Percentiles rank a stretch among this genome's conserved stretches.
Conservation (phyloP, 2,797 vertebrate genomes). For the Enteromius fasciolatus region DNA sequence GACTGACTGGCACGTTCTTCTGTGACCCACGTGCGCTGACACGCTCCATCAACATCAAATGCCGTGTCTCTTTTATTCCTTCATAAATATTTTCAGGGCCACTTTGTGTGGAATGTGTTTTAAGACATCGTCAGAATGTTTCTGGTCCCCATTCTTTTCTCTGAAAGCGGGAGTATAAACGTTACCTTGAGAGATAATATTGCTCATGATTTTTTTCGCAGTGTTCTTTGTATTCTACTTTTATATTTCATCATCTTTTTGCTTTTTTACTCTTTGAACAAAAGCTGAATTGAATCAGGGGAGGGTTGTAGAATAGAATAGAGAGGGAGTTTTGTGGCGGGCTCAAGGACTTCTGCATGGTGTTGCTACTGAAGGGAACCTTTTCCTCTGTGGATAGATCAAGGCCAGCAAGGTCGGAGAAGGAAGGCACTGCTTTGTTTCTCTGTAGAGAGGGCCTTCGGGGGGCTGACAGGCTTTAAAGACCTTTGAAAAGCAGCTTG, state of each 20-base stretch:
- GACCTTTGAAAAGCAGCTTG: conserved; percentile 51
- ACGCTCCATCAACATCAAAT: conserved; percentile 53
- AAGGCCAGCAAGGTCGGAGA: conserved; percentile 55
- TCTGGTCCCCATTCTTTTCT: conserved; percentile 36
- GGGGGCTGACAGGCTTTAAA: conserved; percentile 52
- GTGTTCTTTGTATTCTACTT: conserved; percentile 54
- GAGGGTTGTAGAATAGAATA: conserved; percentile 50
- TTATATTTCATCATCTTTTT: conserved; percentile 50
- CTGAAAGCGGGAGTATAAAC: conserved; percentile 47
- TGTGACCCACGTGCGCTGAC: conserved; percentile 43
- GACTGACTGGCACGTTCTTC: conserved; percentile 40
- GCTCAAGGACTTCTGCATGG: conserved; percentile 63
- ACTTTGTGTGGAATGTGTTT: conserved; percentile 54
- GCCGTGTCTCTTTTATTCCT: conserved; percentile 49
- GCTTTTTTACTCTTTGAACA: conserved; percentile 49
- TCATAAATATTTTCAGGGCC: conserved; percentile 57
- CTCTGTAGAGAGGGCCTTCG: conserved; percentile 41
- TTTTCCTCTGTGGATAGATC: conserved; percentile 60
- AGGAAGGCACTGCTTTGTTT: conserved; percentile 53
- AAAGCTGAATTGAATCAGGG: conserved; percentile 48
- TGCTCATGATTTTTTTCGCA: conserved; percentile 38
- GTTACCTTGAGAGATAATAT: conserved; percentile 63
- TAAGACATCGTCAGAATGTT: conserved; percentile 51
- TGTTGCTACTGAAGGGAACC: conserved; percentile 57
- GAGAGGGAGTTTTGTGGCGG: conserved; percentile 56